Evolutionary conservation across 2,888 invertebrate genomes (phyloP).

Genomic region (Crematogaster levior): DNA sequence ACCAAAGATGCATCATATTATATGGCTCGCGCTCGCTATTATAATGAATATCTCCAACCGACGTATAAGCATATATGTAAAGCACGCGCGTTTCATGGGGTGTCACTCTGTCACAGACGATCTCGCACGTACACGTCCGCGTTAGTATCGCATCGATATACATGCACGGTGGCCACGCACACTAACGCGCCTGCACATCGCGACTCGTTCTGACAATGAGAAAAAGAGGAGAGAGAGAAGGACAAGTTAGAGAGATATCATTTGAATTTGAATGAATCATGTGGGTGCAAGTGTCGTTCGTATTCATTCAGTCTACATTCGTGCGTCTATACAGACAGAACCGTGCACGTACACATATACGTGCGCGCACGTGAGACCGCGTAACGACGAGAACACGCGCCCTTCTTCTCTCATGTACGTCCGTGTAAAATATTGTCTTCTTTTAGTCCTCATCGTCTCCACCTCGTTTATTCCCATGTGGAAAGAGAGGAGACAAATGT

Average conservation of each 20-base stretch:
- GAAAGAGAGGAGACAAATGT: constrained; percentile 70
- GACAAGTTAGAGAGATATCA: constrained; percentile 72
- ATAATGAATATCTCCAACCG: constrained; percentile 78
- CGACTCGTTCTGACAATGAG: constrained; percentile 10
- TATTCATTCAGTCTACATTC: constrained; percentile 74
- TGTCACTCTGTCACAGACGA: constrained; percentile 61
- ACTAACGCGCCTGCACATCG: constrained; percentile 8
- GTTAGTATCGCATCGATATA: neutral
- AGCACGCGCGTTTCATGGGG: constrained; percentile 69
- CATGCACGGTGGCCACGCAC: constrained; percentile 20
- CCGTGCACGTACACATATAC: no score
- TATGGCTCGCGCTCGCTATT: constrained; percentile 77
- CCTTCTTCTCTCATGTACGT: constrained; percentile 2
- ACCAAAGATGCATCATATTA: constrained; percentile 82
- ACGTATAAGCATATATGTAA: constrained; percentile 78
- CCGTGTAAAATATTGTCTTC: constrained; percentile 65
- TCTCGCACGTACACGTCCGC: constrained; percentile 20
- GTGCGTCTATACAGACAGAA: constrained; percentile 11
- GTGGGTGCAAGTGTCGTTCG: constrained; percentile 82
- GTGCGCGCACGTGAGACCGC: constrained; percentile 1
- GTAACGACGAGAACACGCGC: constrained; percentile 46
- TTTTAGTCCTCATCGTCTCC: constrained; percentile 27
- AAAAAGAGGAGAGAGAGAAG: neutral
- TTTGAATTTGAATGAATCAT: constrained; percentile 84
- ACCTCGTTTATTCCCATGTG: constrained; percentile 56